Evolutionary conservation across 1,140 invertebrate genomes (phyloP).

Genomic region (Venturia canescens): DNA sequence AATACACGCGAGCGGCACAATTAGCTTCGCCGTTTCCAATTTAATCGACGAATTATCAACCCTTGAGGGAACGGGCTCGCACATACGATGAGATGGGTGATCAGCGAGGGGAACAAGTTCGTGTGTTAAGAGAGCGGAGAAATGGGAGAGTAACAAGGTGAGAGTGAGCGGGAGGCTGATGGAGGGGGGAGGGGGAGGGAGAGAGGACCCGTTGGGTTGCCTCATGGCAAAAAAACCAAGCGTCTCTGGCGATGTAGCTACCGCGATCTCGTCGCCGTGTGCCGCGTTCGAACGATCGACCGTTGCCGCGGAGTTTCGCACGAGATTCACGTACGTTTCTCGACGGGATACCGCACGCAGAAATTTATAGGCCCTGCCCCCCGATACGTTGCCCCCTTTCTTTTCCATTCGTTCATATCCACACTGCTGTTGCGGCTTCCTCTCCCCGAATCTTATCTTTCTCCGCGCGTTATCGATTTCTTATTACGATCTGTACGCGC

Average conservation of each 20-base stretch:
- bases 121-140: conserved; percentile 9
- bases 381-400: background rate
- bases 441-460: background rate
- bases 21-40: conserved; percentile 75
- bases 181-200: no score
- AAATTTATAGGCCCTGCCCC: conserved; percentile 29
- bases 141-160: background rate
- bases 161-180: conserved; percentile 21
- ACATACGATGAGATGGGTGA: conserved; percentile 36
- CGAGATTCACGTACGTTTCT: conserved; percentile 33
- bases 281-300: conserved; percentile 38
- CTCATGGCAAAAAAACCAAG: conserved; percentile 18
- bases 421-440: background rate
- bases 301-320: conserved; percentile 42
- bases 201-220: conserved; percentile 27
- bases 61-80: conserved; percentile 69
- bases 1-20: conserved; percentile 72
- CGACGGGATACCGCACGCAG: conserved; percentile 39
- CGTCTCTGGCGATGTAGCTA: conserved; percentile 37
- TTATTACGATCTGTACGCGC: background rate
- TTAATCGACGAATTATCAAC: conserved; percentile 76
- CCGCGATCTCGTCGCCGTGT: conserved; percentile 39
- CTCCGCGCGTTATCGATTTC: background rate
- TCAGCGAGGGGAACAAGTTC: background rate
- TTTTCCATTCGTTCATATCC: background rate